phyloP scores from a whole-genome alignment of 2,113 vertebrate species.

The Pheucticus melanocephalus region DNA sequence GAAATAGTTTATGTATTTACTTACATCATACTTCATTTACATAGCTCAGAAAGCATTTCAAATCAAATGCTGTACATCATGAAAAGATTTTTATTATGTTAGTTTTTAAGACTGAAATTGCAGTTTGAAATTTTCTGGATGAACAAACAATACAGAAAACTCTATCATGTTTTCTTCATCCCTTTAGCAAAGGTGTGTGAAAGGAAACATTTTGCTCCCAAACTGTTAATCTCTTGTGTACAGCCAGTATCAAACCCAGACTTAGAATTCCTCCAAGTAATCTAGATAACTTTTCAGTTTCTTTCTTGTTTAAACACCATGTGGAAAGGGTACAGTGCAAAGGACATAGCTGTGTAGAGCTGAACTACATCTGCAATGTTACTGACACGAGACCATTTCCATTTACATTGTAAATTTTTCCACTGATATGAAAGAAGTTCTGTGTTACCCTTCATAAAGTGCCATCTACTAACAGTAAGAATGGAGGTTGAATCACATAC shows the following conservation, averaged over 20 bases:
- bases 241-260: not conserved
- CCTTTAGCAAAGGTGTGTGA: not conserved
- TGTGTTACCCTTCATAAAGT: not conserved
- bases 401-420: not conserved
- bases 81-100: not conserved
- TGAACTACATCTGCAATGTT: not conserved
- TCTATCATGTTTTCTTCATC: not conserved
- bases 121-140: not conserved
- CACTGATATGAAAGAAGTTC: not conserved
- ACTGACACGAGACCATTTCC: not conserved
- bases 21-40: not conserved
- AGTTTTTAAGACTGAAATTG: not conserved
- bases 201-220: not conserved
- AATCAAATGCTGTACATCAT: not conserved
- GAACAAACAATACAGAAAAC: not conserved
- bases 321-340: not conserved
- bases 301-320: constrained; percentile 9
- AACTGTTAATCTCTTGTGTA: not conserved
- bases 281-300: not conserved
- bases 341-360: not conserved
- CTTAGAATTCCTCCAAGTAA: not conserved
- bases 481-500: not conserved
- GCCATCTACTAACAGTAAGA: not conserved
- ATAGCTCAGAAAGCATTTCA: not conserved
- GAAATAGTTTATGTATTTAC: not conserved